Base-by-base conservation (phyloP, 2,113 vertebrate genomes). In the Numenius arquata region DNA sequence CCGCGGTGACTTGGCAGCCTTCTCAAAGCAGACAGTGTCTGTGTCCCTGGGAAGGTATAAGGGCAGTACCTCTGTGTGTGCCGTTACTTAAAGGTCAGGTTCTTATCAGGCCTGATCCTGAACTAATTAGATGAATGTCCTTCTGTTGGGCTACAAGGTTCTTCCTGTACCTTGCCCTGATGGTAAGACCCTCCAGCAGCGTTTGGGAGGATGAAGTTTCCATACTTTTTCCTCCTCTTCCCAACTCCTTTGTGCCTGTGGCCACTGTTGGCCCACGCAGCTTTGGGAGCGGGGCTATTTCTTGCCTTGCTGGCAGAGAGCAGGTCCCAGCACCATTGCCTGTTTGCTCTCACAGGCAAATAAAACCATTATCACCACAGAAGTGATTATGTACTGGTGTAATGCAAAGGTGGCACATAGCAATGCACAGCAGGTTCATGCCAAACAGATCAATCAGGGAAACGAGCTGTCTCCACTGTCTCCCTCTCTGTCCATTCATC, bases 341-440 rank as follows among this genome's bases (percentile, higher is more conserved):
- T 3, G 52, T 52, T 48, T 23, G 61, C 38, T 68, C 34, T 25
- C 11, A 0, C 15, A 14, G 63, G 17, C 27, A 1, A 17, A 14
- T 25, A 52, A 40, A 62, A 4, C 71, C 47, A 7, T 50, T 58
- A 45, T 11, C 43, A 3, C 29, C 20, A 9, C 13, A 30, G 41
- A 25, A 27, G 18, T 34, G 19, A 14, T 23, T 47, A 5, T 21
- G 4, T 15, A 16, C 7, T 3, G 1, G 41, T 43, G 2, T 70
- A 75, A 96, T 41, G 71, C 93, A 41, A 20, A 74, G 85, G 58
- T 10, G 1, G 70, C 12, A 19, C 48, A 23, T 5, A 48, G 70
- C 11, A 0, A 3, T 7, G 32, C 27, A 1, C 2, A 15, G 58
- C 55, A 4, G 32, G 23, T 30, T 15, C 2, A 2, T 23, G 47